Conservation (phyloP, 2,888 invertebrate genomes). For the Macaria liturata region DNA sequence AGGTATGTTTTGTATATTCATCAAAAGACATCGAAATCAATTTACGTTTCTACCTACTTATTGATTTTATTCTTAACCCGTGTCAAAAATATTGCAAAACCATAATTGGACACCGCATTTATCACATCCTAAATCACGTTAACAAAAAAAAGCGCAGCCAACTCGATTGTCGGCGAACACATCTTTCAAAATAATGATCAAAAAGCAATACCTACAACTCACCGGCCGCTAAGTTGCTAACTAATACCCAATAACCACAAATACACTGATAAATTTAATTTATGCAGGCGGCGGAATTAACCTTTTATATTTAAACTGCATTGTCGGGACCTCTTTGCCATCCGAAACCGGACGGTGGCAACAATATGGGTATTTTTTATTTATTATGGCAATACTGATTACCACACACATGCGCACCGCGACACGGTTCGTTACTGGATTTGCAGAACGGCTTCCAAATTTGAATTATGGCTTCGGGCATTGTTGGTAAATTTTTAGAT, state of each 20-base stretch:
- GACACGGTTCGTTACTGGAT: conserved; percentile 74
- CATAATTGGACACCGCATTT: too few relatives aligned
- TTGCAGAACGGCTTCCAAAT: conserved; percentile 68
- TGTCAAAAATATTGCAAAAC: too few relatives aligned
- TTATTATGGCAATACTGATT: conserved; percentile 30
- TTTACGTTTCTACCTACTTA: too few relatives aligned
- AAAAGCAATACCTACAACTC: conserved; percentile 8
- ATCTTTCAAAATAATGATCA: conserved; percentile 10
- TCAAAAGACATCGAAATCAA: too few relatives aligned
- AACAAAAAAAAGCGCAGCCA: too few relatives aligned
- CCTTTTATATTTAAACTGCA: conserved; percentile 14
- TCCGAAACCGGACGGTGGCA: conserved; percentile 39
- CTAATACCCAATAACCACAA: conserved; percentile 31
- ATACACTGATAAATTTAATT: conserved; percentile 27
- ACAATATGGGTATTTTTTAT: conserved; percentile 26
- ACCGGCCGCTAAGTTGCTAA: conserved; percentile 18
- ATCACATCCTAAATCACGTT: too few relatives aligned
- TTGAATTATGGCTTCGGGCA: conserved; percentile 61
- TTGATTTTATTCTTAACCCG: too few relatives aligned
- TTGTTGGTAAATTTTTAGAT: conserved; percentile 34
- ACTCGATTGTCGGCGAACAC: conserved; percentile 12
- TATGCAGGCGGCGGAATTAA: conserved; percentile 30
- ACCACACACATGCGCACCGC: conserved; percentile 38
- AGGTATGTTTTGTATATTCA: too few relatives aligned
- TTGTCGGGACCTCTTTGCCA: conserved; percentile 48